Conservation (phyloP, 2,797 vertebrate genomes). For the Helarctos malayanus region DNA sequence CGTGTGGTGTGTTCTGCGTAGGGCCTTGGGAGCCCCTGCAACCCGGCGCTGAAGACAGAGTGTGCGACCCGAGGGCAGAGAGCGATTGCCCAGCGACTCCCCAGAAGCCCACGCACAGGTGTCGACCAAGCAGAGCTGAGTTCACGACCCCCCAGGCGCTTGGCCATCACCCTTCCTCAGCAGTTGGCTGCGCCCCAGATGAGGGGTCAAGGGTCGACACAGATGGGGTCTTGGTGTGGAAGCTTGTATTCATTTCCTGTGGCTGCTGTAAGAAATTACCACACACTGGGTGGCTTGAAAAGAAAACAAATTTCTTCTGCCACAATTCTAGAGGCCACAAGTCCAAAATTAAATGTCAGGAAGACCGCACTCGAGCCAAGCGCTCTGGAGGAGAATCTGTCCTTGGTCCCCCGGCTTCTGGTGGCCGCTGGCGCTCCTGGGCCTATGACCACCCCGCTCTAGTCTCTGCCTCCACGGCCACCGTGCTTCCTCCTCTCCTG, state of each 20-base stretch:
- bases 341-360: no score
- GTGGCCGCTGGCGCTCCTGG: neutral
- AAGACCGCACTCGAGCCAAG: neutral
- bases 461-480: neutral
- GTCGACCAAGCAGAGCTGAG: neutral
- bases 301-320: no score
- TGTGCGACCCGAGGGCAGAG: neutral
- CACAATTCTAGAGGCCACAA: neutral
- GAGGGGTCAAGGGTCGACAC: accelerated
- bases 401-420: neutral
- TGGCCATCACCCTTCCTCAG: accelerated
- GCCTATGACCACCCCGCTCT: accelerated
- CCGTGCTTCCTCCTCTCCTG: neutral
- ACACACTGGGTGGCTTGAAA: neutral
- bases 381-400: neutral
- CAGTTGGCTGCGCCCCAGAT: accelerated
- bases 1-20: neutral
- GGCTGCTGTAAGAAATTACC: accelerated
- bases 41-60: neutral
- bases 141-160: accelerated
- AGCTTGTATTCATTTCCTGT: accelerated
- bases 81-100: neutral
- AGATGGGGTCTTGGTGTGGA: neutral
- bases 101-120: neutral
- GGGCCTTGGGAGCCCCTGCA: neutral